These are phyloP conservation scores for Cynocephalus volans DNA, from an alignment of 2,113 vertebrate genomes.

Conservation along the genomic window DNA sequence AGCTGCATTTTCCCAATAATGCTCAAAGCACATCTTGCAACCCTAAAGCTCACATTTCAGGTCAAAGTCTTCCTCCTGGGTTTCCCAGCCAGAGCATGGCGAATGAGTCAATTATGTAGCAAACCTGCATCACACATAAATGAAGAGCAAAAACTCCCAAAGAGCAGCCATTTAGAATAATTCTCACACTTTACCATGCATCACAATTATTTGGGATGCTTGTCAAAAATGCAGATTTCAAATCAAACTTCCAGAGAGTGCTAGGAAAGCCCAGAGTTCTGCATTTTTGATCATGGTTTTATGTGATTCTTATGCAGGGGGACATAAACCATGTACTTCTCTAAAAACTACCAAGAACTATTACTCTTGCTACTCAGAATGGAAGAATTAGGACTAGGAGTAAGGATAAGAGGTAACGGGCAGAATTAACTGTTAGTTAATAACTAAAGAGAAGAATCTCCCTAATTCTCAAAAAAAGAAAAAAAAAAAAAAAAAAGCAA, in stretches of 20 bases:
- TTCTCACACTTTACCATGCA: background rate
- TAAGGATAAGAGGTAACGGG: background rate
- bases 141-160: background rate
- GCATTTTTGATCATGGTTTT: background rate
- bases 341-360: background rate
- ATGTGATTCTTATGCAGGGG: background rate
- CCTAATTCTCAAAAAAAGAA: background rate
- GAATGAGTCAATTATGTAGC: background rate
- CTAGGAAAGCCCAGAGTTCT: background rate
- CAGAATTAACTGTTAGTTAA: background rate
- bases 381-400: background rate
- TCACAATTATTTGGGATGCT: background rate
- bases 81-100: background rate
- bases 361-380: background rate
- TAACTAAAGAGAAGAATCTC: background rate
- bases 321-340: background rate
- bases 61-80: background rate
- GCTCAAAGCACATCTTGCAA: background rate
- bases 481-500: background rate
- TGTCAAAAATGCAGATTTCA: background rate
- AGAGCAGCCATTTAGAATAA: background rate
- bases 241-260: background rate
- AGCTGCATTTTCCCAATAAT: background rate
- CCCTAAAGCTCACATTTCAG: background rate
- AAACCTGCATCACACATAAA: background rate